These are phyloP conservation scores for Dorcus hopei DNA, from an alignment of 2,888 invertebrate genomes.

Conservation along the genomic window DNA sequence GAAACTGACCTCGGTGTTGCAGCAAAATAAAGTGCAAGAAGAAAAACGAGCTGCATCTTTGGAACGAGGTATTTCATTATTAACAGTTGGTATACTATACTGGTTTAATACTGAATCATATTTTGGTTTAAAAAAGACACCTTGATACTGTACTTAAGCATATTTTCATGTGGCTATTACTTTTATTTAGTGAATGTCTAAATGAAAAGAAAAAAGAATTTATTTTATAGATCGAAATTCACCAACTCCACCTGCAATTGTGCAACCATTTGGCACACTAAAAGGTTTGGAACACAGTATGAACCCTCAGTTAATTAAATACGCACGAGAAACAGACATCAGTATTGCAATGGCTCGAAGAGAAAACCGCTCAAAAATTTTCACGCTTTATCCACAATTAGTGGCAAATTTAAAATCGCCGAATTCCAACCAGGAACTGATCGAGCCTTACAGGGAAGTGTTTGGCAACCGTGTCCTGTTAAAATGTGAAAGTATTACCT, in stretches of 20 bases:
- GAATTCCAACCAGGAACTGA: constrained; percentile 31
- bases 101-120: too few species aligned
- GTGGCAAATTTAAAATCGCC: constrained; percentile 48
- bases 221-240: constrained; percentile 47
- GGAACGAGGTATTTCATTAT: constrained; percentile 51
- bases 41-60: constrained; percentile 68
- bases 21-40: constrained; percentile 77
- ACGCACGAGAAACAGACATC: constrained; percentile 85
- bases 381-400: constrained; percentile 66
- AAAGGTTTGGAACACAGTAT: constrained; percentile 88
- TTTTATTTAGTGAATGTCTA: too few species aligned
- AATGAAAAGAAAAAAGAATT: too few species aligned
- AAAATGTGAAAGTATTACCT: constrained; percentile 78
- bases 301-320: constrained; percentile 87
- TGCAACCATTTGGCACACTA: constrained; percentile 74
- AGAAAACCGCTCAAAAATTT: constrained; percentile 77
- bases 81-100: too few species aligned
- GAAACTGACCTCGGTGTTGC: constrained; percentile 79
- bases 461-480: constrained; percentile 83
- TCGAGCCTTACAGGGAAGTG: constrained; percentile 81
- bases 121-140: too few species aligned
- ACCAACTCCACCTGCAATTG: constrained; percentile 60
- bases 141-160: too few species aligned
- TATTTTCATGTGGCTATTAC: too few species aligned
- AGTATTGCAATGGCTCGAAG: constrained; percentile 78